Conservation (phyloP, 2,797 vertebrate species). For the Alcedo quadribrachys region DNA sequence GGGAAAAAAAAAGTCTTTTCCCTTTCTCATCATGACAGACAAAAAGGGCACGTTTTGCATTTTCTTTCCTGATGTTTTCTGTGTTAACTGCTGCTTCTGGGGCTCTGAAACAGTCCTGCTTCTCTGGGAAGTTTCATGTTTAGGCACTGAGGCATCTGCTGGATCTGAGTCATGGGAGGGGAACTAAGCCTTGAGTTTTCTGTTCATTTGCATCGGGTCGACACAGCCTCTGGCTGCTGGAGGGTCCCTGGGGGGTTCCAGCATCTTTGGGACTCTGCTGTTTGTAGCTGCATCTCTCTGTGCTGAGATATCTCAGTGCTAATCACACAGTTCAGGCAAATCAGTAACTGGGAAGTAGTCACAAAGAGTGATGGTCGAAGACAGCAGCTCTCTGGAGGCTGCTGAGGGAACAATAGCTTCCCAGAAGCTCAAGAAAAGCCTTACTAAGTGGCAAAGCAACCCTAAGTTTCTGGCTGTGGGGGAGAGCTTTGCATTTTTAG, state of each 20-base stretch:
- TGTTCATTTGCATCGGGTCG: not conserved
- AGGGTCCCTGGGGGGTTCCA: not conserved
- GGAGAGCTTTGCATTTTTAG: not conserved
- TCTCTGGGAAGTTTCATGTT: not conserved
- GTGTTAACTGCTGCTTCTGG: not conserved
- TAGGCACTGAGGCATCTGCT: not conserved
- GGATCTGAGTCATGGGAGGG: not conserved
- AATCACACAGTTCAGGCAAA: not conserved
- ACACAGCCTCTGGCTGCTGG: not conserved
- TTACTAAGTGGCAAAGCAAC: not conserved
- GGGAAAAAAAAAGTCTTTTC: not conserved
- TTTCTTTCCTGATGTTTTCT: not conserved
- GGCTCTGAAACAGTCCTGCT: not conserved
- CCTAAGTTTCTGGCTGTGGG: not conserved
- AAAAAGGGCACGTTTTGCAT: not conserved
- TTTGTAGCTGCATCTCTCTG: not conserved
- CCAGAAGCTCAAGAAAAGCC: not conserved
- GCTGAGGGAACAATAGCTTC: conserved; percentile 4
- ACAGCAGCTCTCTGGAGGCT: not conserved
- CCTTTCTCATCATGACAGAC: not conserved
- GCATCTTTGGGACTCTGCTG: not conserved
- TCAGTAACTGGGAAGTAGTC: not conserved
- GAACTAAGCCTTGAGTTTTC: not conserved
- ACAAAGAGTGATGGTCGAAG: not conserved
- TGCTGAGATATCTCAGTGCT: not conserved